A percentile compares a stretch with the other conserved stretches of the same genome.
Conservation (phyloP, 2,113 vertebrate species). For the Oreotrochilus melanogaster region DNA sequence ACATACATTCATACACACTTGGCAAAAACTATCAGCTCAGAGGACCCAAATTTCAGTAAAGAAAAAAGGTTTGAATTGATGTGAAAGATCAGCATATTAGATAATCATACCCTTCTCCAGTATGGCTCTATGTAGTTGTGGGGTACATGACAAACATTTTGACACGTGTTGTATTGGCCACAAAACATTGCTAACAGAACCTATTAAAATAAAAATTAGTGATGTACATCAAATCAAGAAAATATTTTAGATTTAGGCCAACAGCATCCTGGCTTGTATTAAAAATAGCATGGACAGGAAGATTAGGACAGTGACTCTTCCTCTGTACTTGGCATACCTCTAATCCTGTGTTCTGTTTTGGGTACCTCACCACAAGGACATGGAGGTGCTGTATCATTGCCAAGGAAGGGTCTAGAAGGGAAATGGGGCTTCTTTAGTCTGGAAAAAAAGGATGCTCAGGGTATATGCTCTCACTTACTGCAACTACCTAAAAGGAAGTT, state of each 20-base stretch:
- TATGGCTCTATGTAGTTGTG: background rate
- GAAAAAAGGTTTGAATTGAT: background rate
- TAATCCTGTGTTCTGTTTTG: no score
- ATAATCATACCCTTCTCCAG: background rate
- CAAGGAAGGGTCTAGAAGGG: no score
- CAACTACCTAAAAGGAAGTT: no score
- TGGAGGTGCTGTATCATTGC: no score
- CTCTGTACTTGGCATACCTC: no score
- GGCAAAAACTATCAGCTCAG: background rate
- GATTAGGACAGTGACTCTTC: no score
- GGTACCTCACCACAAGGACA: no score
- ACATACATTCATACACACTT: background rate
- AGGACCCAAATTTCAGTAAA: background rate
- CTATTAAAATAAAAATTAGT: background rate
- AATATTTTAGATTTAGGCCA: background rate
- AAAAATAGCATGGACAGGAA: no score
- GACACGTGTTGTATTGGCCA: background rate
- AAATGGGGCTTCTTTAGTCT: no score
- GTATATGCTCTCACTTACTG: no score
- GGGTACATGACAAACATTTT: background rate
- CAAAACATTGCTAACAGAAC: background rate
- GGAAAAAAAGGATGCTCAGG: no score
- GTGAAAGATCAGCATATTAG: background rate
- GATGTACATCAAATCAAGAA: background rate
- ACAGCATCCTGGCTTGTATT: no score